Base-by-base conservation (phyloP, 2,797 vertebrate species). In the Microctenopoma steveboyesi region DNA sequence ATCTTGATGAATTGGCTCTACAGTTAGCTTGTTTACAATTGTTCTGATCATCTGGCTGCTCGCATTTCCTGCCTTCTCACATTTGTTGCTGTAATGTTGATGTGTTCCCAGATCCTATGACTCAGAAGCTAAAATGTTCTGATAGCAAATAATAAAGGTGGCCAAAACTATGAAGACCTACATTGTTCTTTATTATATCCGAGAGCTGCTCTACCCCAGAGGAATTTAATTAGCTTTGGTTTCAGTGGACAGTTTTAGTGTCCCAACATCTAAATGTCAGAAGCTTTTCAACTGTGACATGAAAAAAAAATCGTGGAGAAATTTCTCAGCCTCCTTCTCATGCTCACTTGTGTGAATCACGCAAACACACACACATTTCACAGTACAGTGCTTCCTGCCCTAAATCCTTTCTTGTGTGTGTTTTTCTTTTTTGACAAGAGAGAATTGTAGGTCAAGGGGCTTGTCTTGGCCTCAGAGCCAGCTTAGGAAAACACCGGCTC, bases 391-490 rank as follows among this genome's bases (percentile, higher is more conserved):
- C 69, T 78, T 79, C 72, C 53, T 81, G 84, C 78, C 74, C 73
- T 61, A 54, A 78, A 83, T 73, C 78, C 64, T 57, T 76, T 67
- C 43, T 63, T 14, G 28, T 74, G 56, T 60, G 80, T 61, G 60
- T 59, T 72, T 81, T 22, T 18, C 18, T 76, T 56, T 74, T 80
- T 69, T 79, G 78, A 83, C 79, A 76, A 62, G 76, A 60, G 56
- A 63, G 69, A 63, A 77, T 86, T 79, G 82, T 74, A 76, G 82
- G 88, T 86, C 79, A 85, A 78, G 64, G 76, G 71, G 69, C 53
- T 68, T 68, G 57, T 71, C 64, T 53, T 48, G 64, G 72, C 76
- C 81, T 82, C 65, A 48, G 61, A 79, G 70, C 40, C 30, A 22
- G 46, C 46, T 73, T 40, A 74, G 82, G 49, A 77, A 82, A 77